These are phyloP conservation scores for Yponomeuta plumbellus DNA, from an alignment of 2,888 invertebrate species.

Conservation along the genomic window DNA sequence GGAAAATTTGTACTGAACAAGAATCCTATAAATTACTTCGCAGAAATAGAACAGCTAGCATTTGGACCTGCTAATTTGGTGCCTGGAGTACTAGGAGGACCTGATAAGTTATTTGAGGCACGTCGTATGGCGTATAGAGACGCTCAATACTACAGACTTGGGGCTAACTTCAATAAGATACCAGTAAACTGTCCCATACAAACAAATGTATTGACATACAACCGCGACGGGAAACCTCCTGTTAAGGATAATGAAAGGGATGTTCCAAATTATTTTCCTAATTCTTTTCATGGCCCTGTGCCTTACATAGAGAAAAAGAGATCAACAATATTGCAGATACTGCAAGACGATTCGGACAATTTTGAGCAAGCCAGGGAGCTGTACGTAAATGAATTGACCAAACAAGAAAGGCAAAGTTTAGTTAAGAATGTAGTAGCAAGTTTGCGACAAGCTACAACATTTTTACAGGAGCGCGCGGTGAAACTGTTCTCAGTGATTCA, in stretches of 20 bases:
- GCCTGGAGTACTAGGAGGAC: conserved; percentile 92
- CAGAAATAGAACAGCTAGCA: conserved; percentile 93
- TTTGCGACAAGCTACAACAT: conserved; percentile 82
- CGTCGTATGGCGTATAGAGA: conserved; percentile 91
- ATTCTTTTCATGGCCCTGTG: conserved; percentile 91
- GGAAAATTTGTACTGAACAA: conserved; percentile 89
- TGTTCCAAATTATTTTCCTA: conserved; percentile 96
- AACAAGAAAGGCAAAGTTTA: conserved; percentile 83
- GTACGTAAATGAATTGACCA: conserved; percentile 86
- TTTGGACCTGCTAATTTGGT: conserved; percentile 91
- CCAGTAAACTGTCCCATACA: conserved; percentile 95
- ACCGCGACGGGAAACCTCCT: conserved; percentile 89
- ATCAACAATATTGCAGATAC: conserved; percentile 68
- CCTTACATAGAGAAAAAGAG: conserved; percentile 77
- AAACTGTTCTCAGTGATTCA: conserved; percentile 85
- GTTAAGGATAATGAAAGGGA: conserved; percentile 87
- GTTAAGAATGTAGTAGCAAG: conserved; percentile 87
- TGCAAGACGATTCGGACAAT: conserved; percentile 89
- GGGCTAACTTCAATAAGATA: conserved; percentile 91
- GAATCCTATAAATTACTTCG: conserved; percentile 92
- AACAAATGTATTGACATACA: conserved; percentile 81
- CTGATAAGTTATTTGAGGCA: conserved; percentile 92
- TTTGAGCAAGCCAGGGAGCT: conserved; percentile 87
- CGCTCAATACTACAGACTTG: conserved; percentile 89
- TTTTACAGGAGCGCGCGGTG: conserved; percentile 87